Base-by-base conservation (phyloP, 2,888 invertebrate genomes). In the Plebejus anna region DNA sequence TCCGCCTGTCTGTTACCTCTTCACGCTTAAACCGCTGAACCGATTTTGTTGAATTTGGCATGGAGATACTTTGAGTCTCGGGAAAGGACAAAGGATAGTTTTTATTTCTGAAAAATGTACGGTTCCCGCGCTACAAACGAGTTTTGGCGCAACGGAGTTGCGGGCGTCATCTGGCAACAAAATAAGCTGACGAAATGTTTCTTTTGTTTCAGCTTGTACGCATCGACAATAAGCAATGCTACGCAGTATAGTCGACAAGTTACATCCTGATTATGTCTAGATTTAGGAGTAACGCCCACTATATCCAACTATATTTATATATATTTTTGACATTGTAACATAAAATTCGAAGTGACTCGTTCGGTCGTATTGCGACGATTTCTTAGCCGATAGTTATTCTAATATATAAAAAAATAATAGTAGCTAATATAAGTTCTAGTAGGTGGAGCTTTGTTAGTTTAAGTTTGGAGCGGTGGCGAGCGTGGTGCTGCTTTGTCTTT, bases 211-310 rank as follows among this genome's bases (percentile, higher is more conserved):
- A 91, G 92, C 90, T 90, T 90, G 87, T 84, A 86, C 85, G 89
- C 90, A 87, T 88, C 87, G 92, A 92, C 91, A 91, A 91, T 92
- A 91, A 91, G 84, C 76, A 76, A 77, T 77, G 80, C 81, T 81
- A 80, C 76, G 81, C 81, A 76, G 78, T 80, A 76, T 77, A 79
- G 79, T 76, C 77, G 78, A 77, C 80, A 80, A 78, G 77, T 76
- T 78, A 73, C 76, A 76, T 75, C 72, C 77, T 78, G 76, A 78
- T 75, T 38, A 79, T 79, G 78, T 78, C 78, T 75, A 75, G 75
- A 77, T 77, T 76, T 70, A 77, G 77, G 76, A 77, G 77, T 77
- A 55, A 55, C 57, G 55, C 76, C 76, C 76, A 75, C 77, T 76
- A 72, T 76, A 78, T 80, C 72, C 77, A 78, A 79, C 66, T 77